These are phyloP conservation scores for Agrochola macilenta DNA, from an alignment of 2,888 invertebrate genomes.

Conservation along the genomic window DNA sequence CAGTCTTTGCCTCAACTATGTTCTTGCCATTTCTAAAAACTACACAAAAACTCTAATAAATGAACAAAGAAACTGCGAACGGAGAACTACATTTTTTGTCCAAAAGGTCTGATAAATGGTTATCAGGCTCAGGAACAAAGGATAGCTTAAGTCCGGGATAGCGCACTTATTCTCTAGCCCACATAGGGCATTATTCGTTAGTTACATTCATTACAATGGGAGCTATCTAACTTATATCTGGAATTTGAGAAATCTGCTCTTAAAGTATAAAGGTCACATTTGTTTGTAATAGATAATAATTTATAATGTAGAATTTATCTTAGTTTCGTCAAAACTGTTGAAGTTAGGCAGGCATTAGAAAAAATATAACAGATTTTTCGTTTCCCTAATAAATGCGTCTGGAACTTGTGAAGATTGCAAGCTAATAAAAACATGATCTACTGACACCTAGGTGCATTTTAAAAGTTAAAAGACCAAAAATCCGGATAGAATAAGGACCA, in stretches of 20 bases:
- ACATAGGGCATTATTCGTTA: constrained; percentile 2
- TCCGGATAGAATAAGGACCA: background rate
- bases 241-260: constrained; percentile 7
- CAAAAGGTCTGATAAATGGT: constrained; percentile 10
- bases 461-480: background rate
- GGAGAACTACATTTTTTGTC: background rate
- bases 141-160: background rate
- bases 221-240: constrained; percentile 20
- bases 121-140: constrained; percentile 20
- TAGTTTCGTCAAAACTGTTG: background rate
- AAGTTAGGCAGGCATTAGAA: background rate
- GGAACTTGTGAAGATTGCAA: background rate
- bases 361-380: too few relatives aligned
- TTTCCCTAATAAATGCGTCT: too few relatives aligned
- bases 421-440: background rate
- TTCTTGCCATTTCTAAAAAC: too few relatives aligned
- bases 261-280: constrained; percentile 8
- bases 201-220: background rate
- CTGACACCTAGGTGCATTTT: too few relatives aligned
- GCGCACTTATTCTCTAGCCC: background rate
- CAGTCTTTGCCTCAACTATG: too few relatives aligned
- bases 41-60: background rate
- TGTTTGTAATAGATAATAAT: constrained; percentile 9
- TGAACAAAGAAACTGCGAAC: background rate
- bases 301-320: background rate